Conservation (phyloP, 2,888 invertebrate species). For the Anodontia alba region DNA sequence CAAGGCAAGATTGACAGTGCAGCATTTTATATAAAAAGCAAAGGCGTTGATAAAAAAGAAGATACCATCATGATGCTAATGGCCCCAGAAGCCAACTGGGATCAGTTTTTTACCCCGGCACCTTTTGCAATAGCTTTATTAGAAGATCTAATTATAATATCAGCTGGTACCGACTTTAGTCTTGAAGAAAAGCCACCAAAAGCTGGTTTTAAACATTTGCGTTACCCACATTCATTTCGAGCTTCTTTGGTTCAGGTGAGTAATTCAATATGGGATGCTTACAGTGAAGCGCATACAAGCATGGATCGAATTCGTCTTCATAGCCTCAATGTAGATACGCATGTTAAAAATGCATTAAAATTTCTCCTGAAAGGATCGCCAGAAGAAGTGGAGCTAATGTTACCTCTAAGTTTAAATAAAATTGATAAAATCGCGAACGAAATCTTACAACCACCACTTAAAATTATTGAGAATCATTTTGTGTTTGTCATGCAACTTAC, state of each 20-base stretch:
- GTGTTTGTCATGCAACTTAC: not conserved
- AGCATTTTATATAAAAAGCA: not conserved
- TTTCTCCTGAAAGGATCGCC: slow-evolving; percentile 8
- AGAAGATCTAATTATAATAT: not conserved
- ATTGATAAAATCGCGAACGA: not conserved
- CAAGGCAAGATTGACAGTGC: not conserved
- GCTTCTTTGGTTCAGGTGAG: not conserved
- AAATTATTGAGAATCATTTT: not conserved
- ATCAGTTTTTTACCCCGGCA: slow-evolving; percentile 7
- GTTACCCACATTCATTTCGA: not conserved
- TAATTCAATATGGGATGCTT: not conserved
- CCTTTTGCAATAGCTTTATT: not conserved
- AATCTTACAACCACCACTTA: not conserved
- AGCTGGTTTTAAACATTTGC: not conserved
- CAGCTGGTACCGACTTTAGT: not conserved
- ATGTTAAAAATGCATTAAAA: not conserved
- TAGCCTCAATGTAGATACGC: not conserved
- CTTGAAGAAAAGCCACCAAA: not conserved
- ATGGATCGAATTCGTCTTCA: slow-evolving; percentile 7
- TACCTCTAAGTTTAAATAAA: not conserved
- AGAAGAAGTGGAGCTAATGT: not conserved
- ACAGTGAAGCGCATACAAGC: slow-evolving; percentile 10
- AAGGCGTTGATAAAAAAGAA: slow-evolving; percentile 2
- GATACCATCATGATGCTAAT: slow-evolving; percentile 11
- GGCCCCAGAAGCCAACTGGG: not conserved